Evolutionary conservation across 2,888 invertebrate species (phyloP).

Genomic region (Eristalis tenax): DNA sequence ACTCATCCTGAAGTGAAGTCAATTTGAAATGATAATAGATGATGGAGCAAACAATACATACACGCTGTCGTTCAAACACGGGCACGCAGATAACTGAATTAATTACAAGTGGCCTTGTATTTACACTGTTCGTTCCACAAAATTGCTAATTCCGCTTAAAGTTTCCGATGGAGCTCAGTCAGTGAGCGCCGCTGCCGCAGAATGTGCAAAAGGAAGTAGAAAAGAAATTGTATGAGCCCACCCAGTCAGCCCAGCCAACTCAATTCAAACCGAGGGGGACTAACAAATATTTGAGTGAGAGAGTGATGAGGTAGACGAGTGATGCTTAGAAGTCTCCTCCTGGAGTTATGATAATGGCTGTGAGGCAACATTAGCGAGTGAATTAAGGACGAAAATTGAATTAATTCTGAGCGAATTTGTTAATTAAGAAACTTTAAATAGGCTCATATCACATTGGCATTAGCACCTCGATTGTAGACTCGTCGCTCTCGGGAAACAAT

Average conservation of each 20-base stretch:
- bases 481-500: slow-evolving; percentile 13
- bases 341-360: slow-evolving; percentile 47
- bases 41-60: slow-evolving; percentile 36
- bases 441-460: slow-evolving; percentile 62
- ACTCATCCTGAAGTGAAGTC: slow-evolving; percentile 40
- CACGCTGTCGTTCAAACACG: slow-evolving; percentile 41
- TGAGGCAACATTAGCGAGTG: slow-evolving; percentile 56
- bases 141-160: slow-evolving; percentile 67
- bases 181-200: not conserved
- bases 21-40: slow-evolving; percentile 59
- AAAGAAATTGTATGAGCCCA: not conserved
- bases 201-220: not conserved
- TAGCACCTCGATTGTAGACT: slow-evolving; percentile 37
- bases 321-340: slow-evolving; percentile 9
- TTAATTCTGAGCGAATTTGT: slow-evolving; percentile 63
- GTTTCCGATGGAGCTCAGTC: slow-evolving; percentile 30
- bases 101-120: slow-evolving; percentile 62
- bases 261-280: not conserved
- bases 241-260: not conserved
- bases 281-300: slow-evolving; percentile 44
- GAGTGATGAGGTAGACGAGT: slow-evolving; percentile 19
- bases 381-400: slow-evolving; percentile 62
- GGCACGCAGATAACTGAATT: slow-evolving; percentile 40
- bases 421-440: slow-evolving; percentile 65
- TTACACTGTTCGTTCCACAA: slow-evolving; percentile 63